These are phyloP conservation scores for Solenopsis fugax DNA, from an alignment of 1,140 invertebrate genomes.

Conservation along the genomic window DNA sequence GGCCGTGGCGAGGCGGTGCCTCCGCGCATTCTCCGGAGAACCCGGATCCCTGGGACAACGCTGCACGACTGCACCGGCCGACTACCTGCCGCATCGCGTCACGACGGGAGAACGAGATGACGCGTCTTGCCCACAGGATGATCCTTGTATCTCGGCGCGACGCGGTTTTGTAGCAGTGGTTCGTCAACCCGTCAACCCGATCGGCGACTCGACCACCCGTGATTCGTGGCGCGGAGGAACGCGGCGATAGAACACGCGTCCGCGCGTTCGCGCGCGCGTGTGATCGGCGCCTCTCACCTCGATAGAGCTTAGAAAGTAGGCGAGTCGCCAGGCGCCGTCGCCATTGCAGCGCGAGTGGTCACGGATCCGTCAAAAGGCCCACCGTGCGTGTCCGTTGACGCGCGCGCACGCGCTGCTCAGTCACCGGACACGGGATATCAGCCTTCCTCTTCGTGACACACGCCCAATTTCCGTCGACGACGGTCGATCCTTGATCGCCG, in stretches of 20 bases:
- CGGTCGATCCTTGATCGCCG: neutral
- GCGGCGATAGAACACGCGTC: neutral
- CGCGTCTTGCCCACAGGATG: too few relatives aligned
- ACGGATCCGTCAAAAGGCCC: conserved; percentile 50
- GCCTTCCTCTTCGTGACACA: conserved; percentile 21
- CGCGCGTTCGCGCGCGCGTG: neutral
- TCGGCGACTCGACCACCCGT: too few relatives aligned
- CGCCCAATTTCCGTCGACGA: conserved; percentile 28
- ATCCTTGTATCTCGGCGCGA: neutral
- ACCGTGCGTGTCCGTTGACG: neutral
- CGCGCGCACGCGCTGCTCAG: conserved; percentile 14
- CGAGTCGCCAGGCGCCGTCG: conserved; percentile 45
- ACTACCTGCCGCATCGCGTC: conserved; percentile 20
- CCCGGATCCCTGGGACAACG: neutral
- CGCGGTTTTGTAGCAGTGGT: neutral
- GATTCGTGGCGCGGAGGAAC: neutral
- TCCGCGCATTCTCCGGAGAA: conserved; percentile 39
- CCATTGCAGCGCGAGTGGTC: conserved; percentile 42
- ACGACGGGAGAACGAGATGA: too few relatives aligned
- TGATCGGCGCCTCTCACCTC: conserved; percentile 39
- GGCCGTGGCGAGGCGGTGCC: conserved; percentile 1
- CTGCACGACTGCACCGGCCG: neutral
- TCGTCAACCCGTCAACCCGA: too few relatives aligned
- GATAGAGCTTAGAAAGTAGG: conserved; percentile 58
- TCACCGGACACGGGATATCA: neutral